Base-by-base conservation (phyloP, 2,113 vertebrate genomes). In the Pavo muticus region DNA sequence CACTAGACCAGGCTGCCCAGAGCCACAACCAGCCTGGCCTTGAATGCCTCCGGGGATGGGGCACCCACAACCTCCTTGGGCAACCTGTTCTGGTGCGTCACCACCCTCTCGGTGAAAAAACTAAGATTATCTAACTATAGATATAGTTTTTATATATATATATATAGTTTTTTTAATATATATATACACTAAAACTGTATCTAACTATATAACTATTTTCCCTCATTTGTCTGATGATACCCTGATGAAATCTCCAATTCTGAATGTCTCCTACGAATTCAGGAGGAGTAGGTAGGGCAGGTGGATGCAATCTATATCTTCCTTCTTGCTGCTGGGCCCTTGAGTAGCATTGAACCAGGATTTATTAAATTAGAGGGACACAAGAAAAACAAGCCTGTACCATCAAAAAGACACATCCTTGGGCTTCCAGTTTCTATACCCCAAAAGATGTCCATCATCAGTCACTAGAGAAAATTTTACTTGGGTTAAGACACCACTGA, bases 371-470 rank as follows among this genome's bases (percentile, higher is more conserved):
- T 50, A 39, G 50, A 73, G 32, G 61, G 65, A 77, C 73, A 67
- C 21, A 61, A 37, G 11, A 82, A 47, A 75, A 74, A 63, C 25
- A 20, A 88, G 19, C 4, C 19, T 24, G 11, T 10, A 48, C 37
- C 47, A 39, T 37, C 68, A 35, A 39, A 50, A 25, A 73, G 35
- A 81, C 20, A 9, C 48, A 17, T 5, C 2, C 40, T n/a, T n/a
- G 35, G 17, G 4, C 56, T 52, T 45, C 27, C 80, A 35, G 27
- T 64, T 73, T 61, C 32, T 57, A 11, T 10, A 4, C 20, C 35
- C 9, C 29, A 27, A 17, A 81, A 70, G 4, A 30, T 30, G 30
- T 6, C 16, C 0, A 0, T 23, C 32, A n/a, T n/a, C 32, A 30
- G 8, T 15, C 54, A n/a, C 27, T 85, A 56, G 29, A 20, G 29